Base-by-base conservation (phyloP, 2,113 vertebrate genomes). In the Zootoca vivipara region DNA sequence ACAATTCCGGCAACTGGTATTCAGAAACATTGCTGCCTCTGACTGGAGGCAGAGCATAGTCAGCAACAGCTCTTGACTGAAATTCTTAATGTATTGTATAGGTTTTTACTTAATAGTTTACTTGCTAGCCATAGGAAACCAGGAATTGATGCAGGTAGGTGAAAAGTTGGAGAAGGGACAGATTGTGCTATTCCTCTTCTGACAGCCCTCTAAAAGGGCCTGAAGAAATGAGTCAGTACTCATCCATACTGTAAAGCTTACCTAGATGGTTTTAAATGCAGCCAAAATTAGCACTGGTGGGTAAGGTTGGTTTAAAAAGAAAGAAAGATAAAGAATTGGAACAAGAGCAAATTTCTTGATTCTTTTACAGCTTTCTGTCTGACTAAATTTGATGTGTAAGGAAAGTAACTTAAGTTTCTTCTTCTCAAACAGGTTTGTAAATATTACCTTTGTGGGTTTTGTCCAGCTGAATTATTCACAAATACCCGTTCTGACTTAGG, bases 401-500 rank as follows among this genome's bases (percentile, higher is more conserved):
- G 73, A 58, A 80, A 30, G 8, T 2, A 38, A 72, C 26, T 79
- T 67, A 75, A 83, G 2, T 8, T 91, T 89, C 4, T 93, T 89
- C 87, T 82, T 81, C 26, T 85, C 40, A 28, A 26, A 28, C 92
- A 99, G 98, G 98, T 99, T 69, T 99, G 99, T 95, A 98, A 99
- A 92, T 99, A 99, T 90, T 99, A 99, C 93, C 97, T 99, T 89
- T 99, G 99, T 96, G 99, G 98, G 70, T 99, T 99, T 95, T 99
- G 99, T 91, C 99, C 99, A 74, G 99, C 99, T 73, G 99, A 99
- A 92, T 95, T 99, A 77, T 99, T 99, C 93, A 99, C 99, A 85
- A 99, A 99, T 95, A 99, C 99, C 2, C 98, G 99, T 82, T 99
- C 99, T 69, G 99, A 99, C 94, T 95, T 99, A 94, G 99, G 99